These are phyloP conservation scores for Junonia oenone DNA, from an alignment of 2,888 invertebrate species.

Conservation along the genomic window DNA sequence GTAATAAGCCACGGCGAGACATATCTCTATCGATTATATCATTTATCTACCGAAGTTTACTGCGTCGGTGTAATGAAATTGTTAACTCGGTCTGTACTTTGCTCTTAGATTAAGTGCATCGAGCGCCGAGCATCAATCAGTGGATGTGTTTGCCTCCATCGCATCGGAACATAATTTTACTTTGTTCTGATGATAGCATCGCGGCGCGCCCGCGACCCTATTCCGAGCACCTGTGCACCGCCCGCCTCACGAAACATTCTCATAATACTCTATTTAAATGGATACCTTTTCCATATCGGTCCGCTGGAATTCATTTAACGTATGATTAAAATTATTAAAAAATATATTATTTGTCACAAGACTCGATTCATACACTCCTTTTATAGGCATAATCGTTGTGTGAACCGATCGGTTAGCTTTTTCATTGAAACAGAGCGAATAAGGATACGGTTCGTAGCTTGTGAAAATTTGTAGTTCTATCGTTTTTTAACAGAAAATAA, in stretches of 20 bases:
- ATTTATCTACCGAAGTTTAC: constrained; percentile 8
- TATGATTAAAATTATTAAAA: constrained; percentile 19
- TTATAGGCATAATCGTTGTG: constrained; percentile 25
- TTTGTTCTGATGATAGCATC: constrained; percentile 30
- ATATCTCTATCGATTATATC: constrained; percentile 3
- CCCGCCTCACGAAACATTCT: constrained; percentile 9
- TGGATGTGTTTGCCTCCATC: constrained; percentile 11
- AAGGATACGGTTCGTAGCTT: not conserved
- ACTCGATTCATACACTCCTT: constrained; percentile 17
- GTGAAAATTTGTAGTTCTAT: not conserved
- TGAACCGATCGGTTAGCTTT: constrained; percentile 18
- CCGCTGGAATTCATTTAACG: constrained; percentile 18
- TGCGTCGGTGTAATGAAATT: constrained; percentile 27
- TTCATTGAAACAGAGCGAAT: constrained; percentile 8
- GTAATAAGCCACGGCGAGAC: not conserved
- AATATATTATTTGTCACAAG: constrained; percentile 23
- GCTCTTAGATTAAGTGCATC: constrained; percentile 11
- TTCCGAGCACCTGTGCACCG: constrained; percentile 12
- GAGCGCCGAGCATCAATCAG: constrained; percentile 24
- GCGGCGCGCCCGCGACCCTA: constrained; percentile 17
- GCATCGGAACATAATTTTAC: constrained; percentile 25
- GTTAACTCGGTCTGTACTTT: constrained; percentile 26
- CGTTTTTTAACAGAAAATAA: not conserved
- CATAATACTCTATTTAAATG: constrained; percentile 20
- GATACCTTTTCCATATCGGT: constrained; percentile 19